phyloP scores from a whole-genome alignment of 2,888 invertebrate species.

The Gymnosoma rotundatum region DNA sequence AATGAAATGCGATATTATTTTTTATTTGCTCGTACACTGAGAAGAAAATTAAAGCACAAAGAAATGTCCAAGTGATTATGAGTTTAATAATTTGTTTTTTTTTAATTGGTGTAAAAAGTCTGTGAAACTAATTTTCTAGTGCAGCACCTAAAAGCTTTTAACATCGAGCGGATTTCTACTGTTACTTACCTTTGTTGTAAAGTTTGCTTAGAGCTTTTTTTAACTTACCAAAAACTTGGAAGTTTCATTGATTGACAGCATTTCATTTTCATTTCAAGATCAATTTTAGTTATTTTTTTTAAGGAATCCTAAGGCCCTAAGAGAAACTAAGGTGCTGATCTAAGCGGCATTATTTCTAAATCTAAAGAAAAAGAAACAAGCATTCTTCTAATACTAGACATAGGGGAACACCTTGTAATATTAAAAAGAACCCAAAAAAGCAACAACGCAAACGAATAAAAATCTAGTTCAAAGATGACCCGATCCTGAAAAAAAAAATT shows the following conservation, averaged over 20 bases:
- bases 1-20: slow-evolving; percentile 54
- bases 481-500: no score
- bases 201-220: neutral
- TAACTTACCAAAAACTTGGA: slow-evolving; percentile 38
- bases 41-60: slow-evolving; percentile 50
- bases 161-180: slow-evolving; percentile 38
- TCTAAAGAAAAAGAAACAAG: no score
- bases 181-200: slow-evolving; percentile 27
- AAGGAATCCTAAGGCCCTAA: slow-evolving; percentile 27
- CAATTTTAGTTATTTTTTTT: slow-evolving; percentile 42
- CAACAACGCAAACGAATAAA: no score
- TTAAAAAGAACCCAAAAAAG: no score
- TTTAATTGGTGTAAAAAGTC: neutral
- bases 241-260: slow-evolving; percentile 13
- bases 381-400: no score
- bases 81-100: neutral
- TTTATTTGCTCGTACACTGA: neutral
- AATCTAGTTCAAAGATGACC: no score
- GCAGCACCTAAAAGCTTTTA: slow-evolving; percentile 3
- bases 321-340: neutral
- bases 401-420: no score
- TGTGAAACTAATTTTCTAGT: slow-evolving; percentile 21
- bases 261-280: slow-evolving; percentile 62
- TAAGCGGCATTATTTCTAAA: neutral
- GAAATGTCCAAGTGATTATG: slow-evolving; percentile 35